Conservation (phyloP, 2,113 vertebrate species). For the Myxocyprinus asiaticus region DNA sequence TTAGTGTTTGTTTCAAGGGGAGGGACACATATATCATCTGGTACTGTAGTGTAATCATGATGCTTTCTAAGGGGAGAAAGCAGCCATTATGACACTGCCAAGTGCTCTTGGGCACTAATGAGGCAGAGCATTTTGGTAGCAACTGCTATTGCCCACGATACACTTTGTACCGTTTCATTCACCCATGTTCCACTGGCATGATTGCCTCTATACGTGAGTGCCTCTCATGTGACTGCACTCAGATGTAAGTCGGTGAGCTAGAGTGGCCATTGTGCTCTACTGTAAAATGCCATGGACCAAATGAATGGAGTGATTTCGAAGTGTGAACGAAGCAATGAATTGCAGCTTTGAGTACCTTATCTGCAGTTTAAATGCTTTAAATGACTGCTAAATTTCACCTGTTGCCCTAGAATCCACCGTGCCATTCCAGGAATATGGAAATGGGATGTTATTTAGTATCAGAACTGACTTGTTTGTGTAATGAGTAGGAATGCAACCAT, state of each 20-base stretch:
- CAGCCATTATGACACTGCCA: no score
- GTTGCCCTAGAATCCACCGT: background rate
- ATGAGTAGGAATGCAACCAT: background rate
- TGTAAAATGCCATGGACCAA: constrained; percentile 19
- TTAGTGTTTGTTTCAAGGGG: no score
- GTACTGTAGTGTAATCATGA: no score
- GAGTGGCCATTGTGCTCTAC: constrained; percentile 8
- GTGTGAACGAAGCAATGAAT: background rate
- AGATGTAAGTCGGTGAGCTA: background rate
- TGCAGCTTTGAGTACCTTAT: constrained; percentile 30
- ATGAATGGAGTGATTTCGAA: constrained; percentile 17
- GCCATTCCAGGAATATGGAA: background rate
- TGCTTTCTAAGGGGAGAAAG: constrained; percentile 3
- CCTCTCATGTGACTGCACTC: constrained; percentile 5
- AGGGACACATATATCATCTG: no score
- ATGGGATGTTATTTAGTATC: background rate
- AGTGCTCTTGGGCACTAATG: no score
- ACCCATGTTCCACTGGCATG: background rate
- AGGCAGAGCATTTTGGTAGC: background rate
- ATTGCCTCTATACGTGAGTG: constrained; percentile 24
- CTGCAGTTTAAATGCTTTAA: constrained; percentile 32
- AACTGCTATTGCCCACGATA: background rate
- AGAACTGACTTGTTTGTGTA: constrained; percentile 4
- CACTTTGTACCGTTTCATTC: background rate
- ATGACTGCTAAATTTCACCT: constrained; percentile 34